These are phyloP conservation scores for Leistus spinibarbis DNA, from an alignment of 2,888 invertebrate genomes.

Conservation along the genomic window DNA sequence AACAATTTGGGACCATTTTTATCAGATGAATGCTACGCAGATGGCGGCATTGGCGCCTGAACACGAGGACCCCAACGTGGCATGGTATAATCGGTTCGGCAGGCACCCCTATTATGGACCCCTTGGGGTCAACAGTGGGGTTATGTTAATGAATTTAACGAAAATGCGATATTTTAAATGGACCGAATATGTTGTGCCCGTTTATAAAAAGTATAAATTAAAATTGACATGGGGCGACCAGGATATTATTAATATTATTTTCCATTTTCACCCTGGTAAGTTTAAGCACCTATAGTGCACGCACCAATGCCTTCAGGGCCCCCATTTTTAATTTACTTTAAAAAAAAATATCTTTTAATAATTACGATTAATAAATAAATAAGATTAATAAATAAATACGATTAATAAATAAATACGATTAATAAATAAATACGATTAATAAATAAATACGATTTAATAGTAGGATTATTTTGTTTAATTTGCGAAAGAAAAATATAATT, in stretches of 20 bases:
- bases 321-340: too few relatives aligned
- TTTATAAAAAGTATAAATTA: slow-evolving; percentile 82
- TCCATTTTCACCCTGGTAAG: slow-evolving; percentile 78
- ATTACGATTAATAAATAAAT: too few relatives aligned
- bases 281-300: neutral
- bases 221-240: slow-evolving; percentile 98
- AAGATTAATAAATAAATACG: too few relatives aligned
- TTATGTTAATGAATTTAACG: slow-evolving; percentile 97
- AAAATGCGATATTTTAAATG: slow-evolving; percentile 86
- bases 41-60: slow-evolving; percentile 88
- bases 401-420: too few relatives aligned
- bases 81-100: slow-evolving; percentile 96
- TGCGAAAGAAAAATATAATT: too few relatives aligned
- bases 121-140: slow-evolving; percentile 92
- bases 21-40: slow-evolving; percentile 81
- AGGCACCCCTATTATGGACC: slow-evolving; percentile 92
- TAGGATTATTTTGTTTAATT: too few relatives aligned
- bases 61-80: slow-evolving; percentile 89
- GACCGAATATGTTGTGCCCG: slow-evolving; percentile 82
- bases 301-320: neutral
- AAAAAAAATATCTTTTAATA: too few relatives aligned
- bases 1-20: slow-evolving; percentile 83
- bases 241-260: slow-evolving; percentile 91
- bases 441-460: too few relatives aligned
- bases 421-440: too few relatives aligned